phyloP scores from a whole-genome alignment of 2,888 invertebrate genomes.

The Meghimatium bilineatum region DNA sequence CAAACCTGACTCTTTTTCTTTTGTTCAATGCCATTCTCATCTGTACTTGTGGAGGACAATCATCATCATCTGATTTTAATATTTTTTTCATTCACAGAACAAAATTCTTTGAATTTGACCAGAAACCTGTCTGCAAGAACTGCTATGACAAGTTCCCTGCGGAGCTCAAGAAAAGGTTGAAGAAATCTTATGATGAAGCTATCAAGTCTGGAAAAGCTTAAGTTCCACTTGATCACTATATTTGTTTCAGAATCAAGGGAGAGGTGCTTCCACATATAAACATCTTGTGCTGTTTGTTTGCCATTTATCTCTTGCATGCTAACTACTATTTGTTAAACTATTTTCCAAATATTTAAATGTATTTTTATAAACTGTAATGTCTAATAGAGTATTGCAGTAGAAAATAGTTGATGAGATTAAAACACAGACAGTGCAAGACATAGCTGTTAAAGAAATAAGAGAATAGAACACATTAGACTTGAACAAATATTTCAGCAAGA shows the following conservation, averaged over 20 bases:
- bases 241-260: not conserved
- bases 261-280: not conserved
- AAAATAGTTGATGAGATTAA: too few species aligned
- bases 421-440: too few species aligned
- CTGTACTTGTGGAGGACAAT: too few species aligned
- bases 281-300: not conserved
- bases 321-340: not conserved
- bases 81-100: slow-evolving; percentile 76
- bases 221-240: not conserved
- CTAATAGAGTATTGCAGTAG: too few species aligned
- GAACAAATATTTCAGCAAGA: too few species aligned
- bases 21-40: too few species aligned
- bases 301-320: not conserved
- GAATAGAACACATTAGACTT: too few species aligned
- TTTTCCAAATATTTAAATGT: not conserved
- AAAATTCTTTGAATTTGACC: slow-evolving; percentile 99
- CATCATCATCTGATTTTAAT: too few species aligned
- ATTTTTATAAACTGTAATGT: not conserved
- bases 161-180: slow-evolving; percentile 93
- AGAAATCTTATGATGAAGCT: slow-evolving; percentile 82
- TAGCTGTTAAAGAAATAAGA: too few species aligned
- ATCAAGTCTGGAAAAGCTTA: slow-evolving; percentile 52
- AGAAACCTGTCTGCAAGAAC: slow-evolving; percentile 97
- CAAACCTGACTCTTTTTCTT: too few species aligned
- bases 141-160: slow-evolving; percentile 98